Base-by-base conservation (phyloP, 2,797 vertebrate genomes). In the Rhinatrema bivittatum region DNA sequence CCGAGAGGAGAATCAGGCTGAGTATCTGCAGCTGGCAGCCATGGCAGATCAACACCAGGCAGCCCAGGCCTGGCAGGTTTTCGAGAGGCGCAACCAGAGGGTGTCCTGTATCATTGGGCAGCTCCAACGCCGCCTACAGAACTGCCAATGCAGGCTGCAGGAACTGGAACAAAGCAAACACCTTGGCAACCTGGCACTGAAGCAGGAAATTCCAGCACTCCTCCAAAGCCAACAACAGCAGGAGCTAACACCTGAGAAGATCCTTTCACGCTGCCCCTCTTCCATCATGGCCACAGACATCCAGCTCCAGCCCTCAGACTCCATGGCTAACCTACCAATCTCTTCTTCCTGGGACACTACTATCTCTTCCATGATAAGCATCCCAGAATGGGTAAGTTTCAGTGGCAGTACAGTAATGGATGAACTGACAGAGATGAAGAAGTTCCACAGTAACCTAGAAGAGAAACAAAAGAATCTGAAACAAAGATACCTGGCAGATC, bases 71-170 rank as follows among this genome's bases (percentile, higher is more conserved):
- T 27, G 45, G 9, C 26, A 46, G 40, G 57, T 37, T 42, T 70
- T 73, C 1, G 32, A 70, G 45, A 65, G 46, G 26, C 50, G 62
- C 39, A 73, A 74, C 35, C 66, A 70, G 41, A 20, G 29, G 9
- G 17, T 49, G 10, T 68, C 47, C 1, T 62, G 63, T 27, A 46
- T 56, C 23, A 55, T 70, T 1, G 49, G 60, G 5, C 51, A 53
- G n/a, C 47, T 55, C 0, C 52, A 70, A 21, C 22, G 36, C 22
- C 61, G 69, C 7, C 26, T 9, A 10, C 55, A 34, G n/a, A 64
- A 50, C 12, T 46, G 49, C 27, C 50, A 25, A 7, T 13, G 36
- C 46, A 39, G 18, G 43, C 29, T 69, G 10, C 39, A 28, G 17
- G 39, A 65, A 5, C 21, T 70, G 36, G 32, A 49, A 13, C n/a